Evolutionary conservation across 2,888 invertebrate genomes (phyloP), one percentile per base, ranked within the genome.

Genomic region (Eristalis arbustorum): DNA sequence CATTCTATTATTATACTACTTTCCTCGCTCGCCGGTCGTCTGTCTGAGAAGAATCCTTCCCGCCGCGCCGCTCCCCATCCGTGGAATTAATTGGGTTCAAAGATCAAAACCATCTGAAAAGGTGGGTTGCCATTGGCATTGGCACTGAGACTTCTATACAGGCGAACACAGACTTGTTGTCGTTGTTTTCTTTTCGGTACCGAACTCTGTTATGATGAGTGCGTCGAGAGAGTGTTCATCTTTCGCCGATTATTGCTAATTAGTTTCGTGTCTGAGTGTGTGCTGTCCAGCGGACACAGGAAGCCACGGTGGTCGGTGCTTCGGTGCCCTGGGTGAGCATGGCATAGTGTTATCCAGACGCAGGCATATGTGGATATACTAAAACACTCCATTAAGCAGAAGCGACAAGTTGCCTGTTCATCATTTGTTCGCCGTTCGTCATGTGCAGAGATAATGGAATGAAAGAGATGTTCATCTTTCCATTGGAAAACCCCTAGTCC

Each of bases 171-270:
- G 37, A 37, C 42, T 56, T 37, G 37, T 25, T 62, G 57, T 31
- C 23, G 2, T 2, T 61, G 40, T 57, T 37, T 56, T 23, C 37
- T 62, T 67, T 66, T 79, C 28, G 22, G 59, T 31, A 8, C 8
- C 31, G 31, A 10, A 31, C 31, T 31, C 31, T 31, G 31, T 31
- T 31, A 31, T 31, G 31, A 31, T 31, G 31, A 31, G 31, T 31
- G 42, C 63, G 28, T 42, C 59, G 84, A 68, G 67, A 61, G 42
- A 57, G 37, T 75, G 49, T 71, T 74, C 79, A 79, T 79, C 61
- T 71, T 57, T 67, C 49, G 28, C 71, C 79, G 75, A 84, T 84
- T 79, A 79, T 42, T 64, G 67, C 64, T 80, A 80, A 84, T 84
- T 84, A 84, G 72, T 72, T 76, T 82, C 63, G 49, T 72, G 62